Base-by-base conservation (phyloP, 2,888 invertebrate genomes). In the Tortricodes alternella region DNA sequence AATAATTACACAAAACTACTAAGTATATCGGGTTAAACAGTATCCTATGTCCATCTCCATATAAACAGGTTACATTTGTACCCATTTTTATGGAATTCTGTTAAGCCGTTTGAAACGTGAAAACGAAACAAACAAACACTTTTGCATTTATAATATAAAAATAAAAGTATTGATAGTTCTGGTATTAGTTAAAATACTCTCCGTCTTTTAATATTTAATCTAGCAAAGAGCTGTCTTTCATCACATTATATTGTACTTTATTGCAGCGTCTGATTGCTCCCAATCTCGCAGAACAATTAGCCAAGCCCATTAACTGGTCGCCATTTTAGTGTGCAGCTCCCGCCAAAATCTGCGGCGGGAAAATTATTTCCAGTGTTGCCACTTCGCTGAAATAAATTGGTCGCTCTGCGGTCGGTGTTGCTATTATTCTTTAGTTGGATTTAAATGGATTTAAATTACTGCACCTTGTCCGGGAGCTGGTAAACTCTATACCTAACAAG, bases 351-450 rank as follows among this genome's bases (percentile, higher is more conserved):
- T 53, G 46, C 23, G 49, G 55, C 48, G 55, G 35, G 49, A 43
- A 41, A 55, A 41, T 53, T 49, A 49, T 49, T 24, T 49, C 35
- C 43, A 37, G 43, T 55, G 49, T 49, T 55, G 49, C 55, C 37
- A 55, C 41, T 49, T 24, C 5, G 34, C 24, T 2, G 21, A 19
- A 53, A 34, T 41, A 24, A 53, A 53, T 48, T 48, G 53, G 24
- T 39, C 24, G 24, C 41, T 53, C 46, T 13, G 48, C 39, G 46
- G 53, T 53, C 38, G 32, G 53, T 34, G 53, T 34, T 48, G 13
- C 24, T 15, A 48, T 53, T 48, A 41, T 48, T 53, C 39, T 53
- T 46, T 41, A 53, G 24, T 15, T 16, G 24, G 24, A n/a, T n/a
- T n/a, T n/a, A n/a, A n/a, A n/a, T n/a, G n/a, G n/a, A n/a, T n/a